phyloP scores from a whole-genome alignment of 2,797 vertebrate species.

The Rostrhamus sociabilis region DNA sequence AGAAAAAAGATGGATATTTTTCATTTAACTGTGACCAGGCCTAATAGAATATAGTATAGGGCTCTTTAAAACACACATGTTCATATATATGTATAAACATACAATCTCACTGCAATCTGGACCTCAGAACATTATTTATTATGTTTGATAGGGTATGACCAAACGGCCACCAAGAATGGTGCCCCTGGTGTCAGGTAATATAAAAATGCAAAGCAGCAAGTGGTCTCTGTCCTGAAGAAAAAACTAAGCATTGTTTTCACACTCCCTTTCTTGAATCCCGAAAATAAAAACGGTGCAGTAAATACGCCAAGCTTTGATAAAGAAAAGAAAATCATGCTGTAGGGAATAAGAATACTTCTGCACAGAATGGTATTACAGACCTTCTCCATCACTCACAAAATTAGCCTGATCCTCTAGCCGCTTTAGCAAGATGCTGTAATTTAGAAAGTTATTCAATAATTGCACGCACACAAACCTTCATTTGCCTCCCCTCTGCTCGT shows the following conservation, averaged over 20 bases:
- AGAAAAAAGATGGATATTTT: not conserved
- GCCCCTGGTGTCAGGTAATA: not conserved
- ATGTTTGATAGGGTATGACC: not conserved
- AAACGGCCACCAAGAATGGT: not conserved
- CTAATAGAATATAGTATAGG: not conserved
- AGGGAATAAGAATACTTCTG: not conserved
- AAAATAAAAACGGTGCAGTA: not conserved
- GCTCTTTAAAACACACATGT: not conserved
- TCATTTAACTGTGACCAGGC: not conserved
- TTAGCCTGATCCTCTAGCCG: not conserved
- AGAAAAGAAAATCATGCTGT: not conserved
- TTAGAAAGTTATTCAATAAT: conserved; percentile 38
- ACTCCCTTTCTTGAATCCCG: not conserved
- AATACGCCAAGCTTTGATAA: not conserved
- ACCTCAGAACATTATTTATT: not conserved
- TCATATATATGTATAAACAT: not conserved
- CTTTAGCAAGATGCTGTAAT: conserved; percentile 1
- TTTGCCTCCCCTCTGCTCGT: not conserved
- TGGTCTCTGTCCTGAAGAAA: not conserved
- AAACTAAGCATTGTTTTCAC: not conserved
- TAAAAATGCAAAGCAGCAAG: not conserved
- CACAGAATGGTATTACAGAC: not conserved
- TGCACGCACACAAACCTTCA: not conserved
- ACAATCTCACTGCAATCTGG: not conserved
- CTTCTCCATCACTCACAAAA: not conserved